These are phyloP conservation scores for Dromius quadrimaculatus DNA, from an alignment of 2,888 invertebrate genomes.

Conservation along the genomic window DNA sequence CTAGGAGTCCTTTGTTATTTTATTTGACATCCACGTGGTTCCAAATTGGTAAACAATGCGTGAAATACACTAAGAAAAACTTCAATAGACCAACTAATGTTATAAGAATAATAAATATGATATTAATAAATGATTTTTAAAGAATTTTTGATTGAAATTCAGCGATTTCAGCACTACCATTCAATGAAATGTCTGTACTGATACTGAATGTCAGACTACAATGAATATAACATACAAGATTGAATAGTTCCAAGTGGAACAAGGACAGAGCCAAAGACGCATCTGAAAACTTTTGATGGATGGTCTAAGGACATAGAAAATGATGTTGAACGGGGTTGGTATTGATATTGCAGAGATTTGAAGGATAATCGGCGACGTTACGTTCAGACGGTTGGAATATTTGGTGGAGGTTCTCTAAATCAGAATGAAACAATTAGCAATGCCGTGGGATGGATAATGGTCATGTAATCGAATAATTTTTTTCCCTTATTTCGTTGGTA, in stretches of 20 bases:
- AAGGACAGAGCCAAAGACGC: conserved; percentile 41
- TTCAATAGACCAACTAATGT: too few species aligned
- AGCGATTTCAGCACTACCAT: conserved; percentile 13
- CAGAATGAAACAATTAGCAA: too few species aligned
- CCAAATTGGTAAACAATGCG: background rate
- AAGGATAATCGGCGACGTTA: background rate
- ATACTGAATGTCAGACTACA: conserved; percentile 46
- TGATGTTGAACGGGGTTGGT: conserved; percentile 35
- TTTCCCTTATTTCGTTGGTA: too few species aligned
- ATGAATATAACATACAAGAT: conserved; percentile 41
- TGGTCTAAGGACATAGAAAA: conserved; percentile 38
- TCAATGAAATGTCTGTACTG: conserved; percentile 38
- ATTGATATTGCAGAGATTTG: conserved; percentile 45
- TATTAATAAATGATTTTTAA: too few species aligned
- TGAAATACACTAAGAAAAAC: too few species aligned
- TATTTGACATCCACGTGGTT: background rate
- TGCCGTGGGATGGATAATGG: too few species aligned
- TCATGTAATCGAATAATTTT: too few species aligned
- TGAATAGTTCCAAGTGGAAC: conserved; percentile 49
- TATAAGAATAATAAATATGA: too few species aligned
- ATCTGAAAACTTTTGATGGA: conserved; percentile 51
- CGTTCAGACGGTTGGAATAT: too few species aligned
- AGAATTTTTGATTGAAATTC: too few species aligned
- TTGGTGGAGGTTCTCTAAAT: too few species aligned
- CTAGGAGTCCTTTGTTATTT: conserved; percentile 63